Base-by-base conservation (phyloP, 1,140 invertebrate genomes). In the Temnothorax curvispinosus region DNA sequence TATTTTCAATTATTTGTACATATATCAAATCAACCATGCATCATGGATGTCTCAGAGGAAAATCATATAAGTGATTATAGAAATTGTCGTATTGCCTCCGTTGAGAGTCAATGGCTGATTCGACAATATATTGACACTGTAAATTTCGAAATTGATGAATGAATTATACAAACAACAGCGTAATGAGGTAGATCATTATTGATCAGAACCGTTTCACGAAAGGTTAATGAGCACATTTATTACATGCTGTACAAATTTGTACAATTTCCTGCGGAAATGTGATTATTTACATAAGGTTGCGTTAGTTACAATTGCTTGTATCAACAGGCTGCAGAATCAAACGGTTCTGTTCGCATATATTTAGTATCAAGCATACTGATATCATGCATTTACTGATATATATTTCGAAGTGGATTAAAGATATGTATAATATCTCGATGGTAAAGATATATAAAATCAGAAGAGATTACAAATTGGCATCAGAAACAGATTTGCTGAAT, bases 311-410 rank as follows among this genome's bases (percentile, higher is more conserved):
- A 15, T 74, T 74, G 52, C 27, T 35, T 7, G 27, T 84, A 50
- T 84, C 15, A 18, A 74, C 54, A 47, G 44, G 35, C 27, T 72
- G 38, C 44, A 62, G 11, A 74, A 54, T 71, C 38, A 15, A 85
- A 88, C 87, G 75, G 69, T 84, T 84, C 88, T 88, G 87, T 67
- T 88, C 82, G 54, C 47, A 85, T 35, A 65, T 82, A 74, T 82
- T 84, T 54, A 77, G 77, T 74, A 88, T 85, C 81, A 86, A 88
- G 89, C 93, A 93, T 94, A 93, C 92, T 92, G 90, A 93, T 92
- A 91, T 92, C 93, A 93, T 94, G 93, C 92, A 93, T 92, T 92
- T 92, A 88, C 80, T 91, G 91, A 88, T 92, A 93, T 91, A 93
- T 93, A 93, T 88, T 87, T 89, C 88, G 75, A 85, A 88, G 82